These are phyloP conservation scores for Hydrophis major DNA, from an alignment of 2,797 vertebrate species.

Conservation along the genomic window DNA sequence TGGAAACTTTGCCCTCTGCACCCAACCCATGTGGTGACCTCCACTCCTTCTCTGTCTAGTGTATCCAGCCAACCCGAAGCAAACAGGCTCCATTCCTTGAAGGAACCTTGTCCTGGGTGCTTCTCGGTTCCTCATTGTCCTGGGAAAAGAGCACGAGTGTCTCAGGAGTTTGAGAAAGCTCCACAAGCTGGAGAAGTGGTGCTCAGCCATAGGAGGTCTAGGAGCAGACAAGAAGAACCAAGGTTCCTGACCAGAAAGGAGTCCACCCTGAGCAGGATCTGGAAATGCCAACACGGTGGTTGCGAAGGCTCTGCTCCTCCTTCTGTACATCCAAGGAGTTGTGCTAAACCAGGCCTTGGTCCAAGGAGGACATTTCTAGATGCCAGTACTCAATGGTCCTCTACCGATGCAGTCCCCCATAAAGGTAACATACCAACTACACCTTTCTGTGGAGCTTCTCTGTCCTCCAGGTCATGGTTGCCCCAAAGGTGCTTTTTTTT, in stretches of 20 bases:
- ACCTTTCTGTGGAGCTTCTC: too few relatives aligned
- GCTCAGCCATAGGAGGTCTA: background rate
- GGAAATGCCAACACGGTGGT: constrained; percentile 28
- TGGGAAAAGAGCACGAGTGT: background rate
- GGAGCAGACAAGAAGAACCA: background rate
- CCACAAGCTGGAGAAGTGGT: background rate
- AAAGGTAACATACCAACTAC: constrained; percentile 32
- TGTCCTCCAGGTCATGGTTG: too few relatives aligned
- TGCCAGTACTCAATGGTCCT: background rate
- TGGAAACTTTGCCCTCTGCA: accelerated
- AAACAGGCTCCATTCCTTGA: background rate
- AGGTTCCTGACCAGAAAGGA: background rate
- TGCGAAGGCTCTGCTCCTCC: constrained; percentile 20
- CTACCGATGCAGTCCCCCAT: constrained; percentile 9
- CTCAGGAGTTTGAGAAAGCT: background rate
- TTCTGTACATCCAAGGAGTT: background rate
- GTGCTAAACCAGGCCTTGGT: background rate
- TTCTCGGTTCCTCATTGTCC: background rate
- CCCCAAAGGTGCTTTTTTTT: too few relatives aligned
- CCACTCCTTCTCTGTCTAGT: background rate
- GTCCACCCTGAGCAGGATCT: background rate
- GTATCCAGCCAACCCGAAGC: background rate
- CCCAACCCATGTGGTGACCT: background rate
- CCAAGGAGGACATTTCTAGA: background rate
- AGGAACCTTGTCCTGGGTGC: background rate